Evolutionary conservation across 2,888 invertebrate species (phyloP).

Genomic region (Catocala fraxini): DNA sequence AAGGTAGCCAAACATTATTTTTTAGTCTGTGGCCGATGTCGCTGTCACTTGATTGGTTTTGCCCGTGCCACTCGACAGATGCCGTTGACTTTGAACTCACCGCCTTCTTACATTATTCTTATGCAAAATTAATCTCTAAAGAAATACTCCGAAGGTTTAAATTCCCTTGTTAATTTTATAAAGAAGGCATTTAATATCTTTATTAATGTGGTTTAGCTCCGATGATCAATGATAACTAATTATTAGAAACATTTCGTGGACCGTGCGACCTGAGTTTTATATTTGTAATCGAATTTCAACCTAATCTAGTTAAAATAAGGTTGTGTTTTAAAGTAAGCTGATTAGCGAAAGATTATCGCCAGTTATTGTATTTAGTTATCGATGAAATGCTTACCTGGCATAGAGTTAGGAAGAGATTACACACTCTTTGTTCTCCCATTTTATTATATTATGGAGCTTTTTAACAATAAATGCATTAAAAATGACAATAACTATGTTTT

Average conservation of each 20-base stretch:
- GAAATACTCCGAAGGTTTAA: background rate
- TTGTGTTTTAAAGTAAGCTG: conserved; percentile 30
- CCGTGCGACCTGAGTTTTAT: conserved; percentile 39
- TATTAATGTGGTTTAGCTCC: conserved; percentile 56
- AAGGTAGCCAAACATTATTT: conserved; percentile 52
- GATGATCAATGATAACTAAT: conserved; percentile 57
- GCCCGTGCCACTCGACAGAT: conserved; percentile 72
- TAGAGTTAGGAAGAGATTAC: conserved; percentile 54
- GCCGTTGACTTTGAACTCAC: conserved; percentile 75
- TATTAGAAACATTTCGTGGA: conserved; percentile 54
- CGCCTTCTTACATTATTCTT: conserved; percentile 55
- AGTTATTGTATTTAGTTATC: conserved; percentile 85
- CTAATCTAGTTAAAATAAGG: background rate
- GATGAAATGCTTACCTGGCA: conserved; percentile 63
- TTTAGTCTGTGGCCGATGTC: conserved; percentile 53
- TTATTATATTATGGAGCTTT: conserved; percentile 3
- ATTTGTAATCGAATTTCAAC: conserved; percentile 25
- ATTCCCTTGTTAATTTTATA: conserved; percentile 18
- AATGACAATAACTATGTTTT: conserved; percentile 3
- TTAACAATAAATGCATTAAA: conserved; percentile 18
- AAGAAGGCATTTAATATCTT: conserved; percentile 55
- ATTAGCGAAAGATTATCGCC: conserved; percentile 75
- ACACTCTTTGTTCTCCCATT: conserved; percentile 22
- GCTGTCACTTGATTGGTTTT: conserved; percentile 81
- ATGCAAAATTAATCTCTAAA: conserved; percentile 26